phyloP scores from a whole-genome alignment of 2,113 vertebrate genomes.

The Phylloscopus trochilus region DNA sequence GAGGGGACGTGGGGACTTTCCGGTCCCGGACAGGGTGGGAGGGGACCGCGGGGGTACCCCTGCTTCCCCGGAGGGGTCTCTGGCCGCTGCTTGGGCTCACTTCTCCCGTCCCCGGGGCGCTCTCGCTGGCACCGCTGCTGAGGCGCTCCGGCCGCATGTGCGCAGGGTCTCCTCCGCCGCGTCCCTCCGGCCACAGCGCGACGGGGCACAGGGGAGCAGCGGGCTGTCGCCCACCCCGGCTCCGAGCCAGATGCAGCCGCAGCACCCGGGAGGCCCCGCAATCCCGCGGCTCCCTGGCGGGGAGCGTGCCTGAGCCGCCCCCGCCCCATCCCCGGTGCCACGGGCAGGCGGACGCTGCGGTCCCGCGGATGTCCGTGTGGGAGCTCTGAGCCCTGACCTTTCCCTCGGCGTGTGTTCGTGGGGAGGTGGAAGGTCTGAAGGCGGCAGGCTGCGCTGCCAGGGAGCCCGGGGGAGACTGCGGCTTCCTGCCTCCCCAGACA shows the following conservation, averaged over 20 bases:
- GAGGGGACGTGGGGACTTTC: not conserved
- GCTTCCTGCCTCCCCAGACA: conserved; percentile 47
- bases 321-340: not conserved
- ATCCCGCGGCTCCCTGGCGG: not conserved
- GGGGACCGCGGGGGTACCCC: not conserved
- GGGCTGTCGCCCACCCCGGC: not conserved
- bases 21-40: not conserved
- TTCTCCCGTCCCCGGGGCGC: not conserved
- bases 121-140: not conserved
- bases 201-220: not conserved
- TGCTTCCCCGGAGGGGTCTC: not conserved
- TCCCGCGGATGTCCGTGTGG: not conserved
- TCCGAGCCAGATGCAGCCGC: not conserved
- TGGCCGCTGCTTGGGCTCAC: not conserved
- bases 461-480: conserved; percentile 52
- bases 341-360: not conserved
- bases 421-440: conserved; percentile 62
- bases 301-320: not conserved
- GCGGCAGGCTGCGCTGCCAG: conserved; percentile 14
- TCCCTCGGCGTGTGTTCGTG: not conserved
- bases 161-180: not conserved
- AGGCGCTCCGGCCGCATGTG: not conserved
- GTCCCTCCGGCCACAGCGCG: not conserved
- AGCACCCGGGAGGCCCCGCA: not conserved
- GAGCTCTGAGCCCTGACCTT: conserved; percentile 40